phyloP scores from a whole-genome alignment of 1,140 invertebrate genomes.

The Drosophila nikananu region DNA sequence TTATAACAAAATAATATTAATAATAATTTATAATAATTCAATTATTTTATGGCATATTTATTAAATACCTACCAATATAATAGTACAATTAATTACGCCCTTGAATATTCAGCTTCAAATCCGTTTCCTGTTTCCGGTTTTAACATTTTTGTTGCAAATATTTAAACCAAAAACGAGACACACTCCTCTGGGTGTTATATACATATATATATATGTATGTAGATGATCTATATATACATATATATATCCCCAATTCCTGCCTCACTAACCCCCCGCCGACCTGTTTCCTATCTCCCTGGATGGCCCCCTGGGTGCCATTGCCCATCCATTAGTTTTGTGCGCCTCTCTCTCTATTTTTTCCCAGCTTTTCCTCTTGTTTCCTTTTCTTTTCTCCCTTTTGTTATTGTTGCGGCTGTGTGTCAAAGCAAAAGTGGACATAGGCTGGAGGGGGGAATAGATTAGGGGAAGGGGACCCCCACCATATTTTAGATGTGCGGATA shows the following conservation, averaged over 20 bases:
- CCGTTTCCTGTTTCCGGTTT: not conserved
- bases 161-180: conserved; percentile 6
- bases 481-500: not conserved
- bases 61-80: no score
- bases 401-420: conserved; percentile 41
- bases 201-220: not conserved
- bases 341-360: conserved; percentile 14
- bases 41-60: no score
- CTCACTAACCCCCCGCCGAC: not conserved
- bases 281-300: conserved; percentile 32
- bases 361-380: conserved; percentile 7
- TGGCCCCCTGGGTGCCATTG: conserved; percentile 66
- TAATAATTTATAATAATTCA: no score
- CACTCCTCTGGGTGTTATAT: conserved; percentile 14
- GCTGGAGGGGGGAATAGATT: conserved; percentile 13
- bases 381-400: conserved; percentile 2
- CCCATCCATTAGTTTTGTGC: conserved; percentile 64
- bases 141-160: conserved; percentile 25
- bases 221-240: not conserved
- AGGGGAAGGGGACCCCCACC: not conserved
- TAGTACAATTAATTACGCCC: not conserved
- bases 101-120: not conserved
- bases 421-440: conserved; percentile 48
- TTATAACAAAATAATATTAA: no score
- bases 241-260: conserved; percentile 8